Evolutionary conservation across 2,888 invertebrate species (phyloP).

Genomic region (Xestobium rufovillosum): DNA sequence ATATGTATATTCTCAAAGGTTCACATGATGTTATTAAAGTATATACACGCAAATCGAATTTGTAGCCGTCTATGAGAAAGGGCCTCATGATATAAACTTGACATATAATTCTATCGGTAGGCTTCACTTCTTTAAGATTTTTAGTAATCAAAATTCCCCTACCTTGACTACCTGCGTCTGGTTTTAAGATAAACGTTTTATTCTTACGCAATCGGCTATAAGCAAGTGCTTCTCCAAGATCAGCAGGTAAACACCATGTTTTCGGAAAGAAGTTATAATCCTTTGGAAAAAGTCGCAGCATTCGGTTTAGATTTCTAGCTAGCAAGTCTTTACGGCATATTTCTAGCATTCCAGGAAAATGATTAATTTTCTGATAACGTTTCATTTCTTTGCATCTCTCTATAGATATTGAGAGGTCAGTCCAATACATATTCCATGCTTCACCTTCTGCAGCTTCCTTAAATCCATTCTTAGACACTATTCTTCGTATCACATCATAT

Average conservation of each 20-base stretch:
- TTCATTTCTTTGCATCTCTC: conserved; percentile 89
- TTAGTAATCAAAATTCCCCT: conserved; percentile 81
- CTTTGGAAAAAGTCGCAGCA: conserved; percentile 79
- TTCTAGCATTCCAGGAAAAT: conserved; percentile 63
- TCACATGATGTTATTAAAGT: conserved; percentile 84
- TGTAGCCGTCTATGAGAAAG: conserved; percentile 82
- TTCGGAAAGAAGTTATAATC: conserved; percentile 91
- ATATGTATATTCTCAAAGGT: conserved; percentile 81
- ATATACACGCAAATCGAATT: conserved; percentile 87
- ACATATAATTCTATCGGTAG: conserved; percentile 77
- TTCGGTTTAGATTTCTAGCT: conserved; percentile 81
- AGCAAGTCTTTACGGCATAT: conserved; percentile 73
- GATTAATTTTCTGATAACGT: conserved; percentile 85
- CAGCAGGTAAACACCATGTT: conserved; percentile 90
- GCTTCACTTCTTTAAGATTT: conserved; percentile 71
- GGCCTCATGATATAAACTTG: conserved; percentile 72
- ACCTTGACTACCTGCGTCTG: conserved; percentile 86
- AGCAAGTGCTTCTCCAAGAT: conserved; percentile 66
- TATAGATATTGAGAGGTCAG: conserved; percentile 77
- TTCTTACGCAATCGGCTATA: conserved; percentile 64
- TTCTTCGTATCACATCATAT: conserved; percentile 65
- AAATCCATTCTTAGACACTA: conserved; percentile 64
- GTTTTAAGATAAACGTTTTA: conserved; percentile 82
- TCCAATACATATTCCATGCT: conserved; percentile 88
- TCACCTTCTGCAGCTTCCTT: conserved; percentile 72